Percentiles rank a stretch among this genome's conserved stretches.
phyloP scores from a whole-genome alignment of 2,888 invertebrate genomes.

The Leptopterna dolabrata region DNA sequence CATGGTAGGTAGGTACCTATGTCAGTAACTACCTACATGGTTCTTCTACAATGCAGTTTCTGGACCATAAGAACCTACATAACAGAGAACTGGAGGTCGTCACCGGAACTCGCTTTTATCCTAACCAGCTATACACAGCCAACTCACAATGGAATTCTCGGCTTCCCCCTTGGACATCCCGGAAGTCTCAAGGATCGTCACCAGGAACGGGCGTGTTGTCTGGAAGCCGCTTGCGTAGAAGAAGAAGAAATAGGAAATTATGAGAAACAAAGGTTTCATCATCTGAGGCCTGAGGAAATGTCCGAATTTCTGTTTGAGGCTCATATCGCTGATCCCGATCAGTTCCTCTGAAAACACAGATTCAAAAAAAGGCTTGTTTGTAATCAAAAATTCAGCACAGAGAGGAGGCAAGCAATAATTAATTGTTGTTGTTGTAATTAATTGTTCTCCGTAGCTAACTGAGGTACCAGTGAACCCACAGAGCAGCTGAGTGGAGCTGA shows the following conservation, averaged over 20 bases:
- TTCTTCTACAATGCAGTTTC: no score
- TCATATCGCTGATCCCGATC: constrained; percentile 35
- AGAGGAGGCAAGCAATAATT: no score
- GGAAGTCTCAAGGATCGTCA: constrained; percentile 69
- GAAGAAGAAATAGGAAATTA: constrained; percentile 71
- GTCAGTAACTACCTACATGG: no score
- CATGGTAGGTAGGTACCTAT: no score
- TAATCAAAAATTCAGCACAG: neutral
- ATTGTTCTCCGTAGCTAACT: no score
- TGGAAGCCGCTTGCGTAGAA: constrained; percentile 68
- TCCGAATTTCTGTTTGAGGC: constrained; percentile 17
- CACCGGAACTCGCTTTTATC: no score
- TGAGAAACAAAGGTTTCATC: constrained; percentile 69
- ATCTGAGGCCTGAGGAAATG: constrained; percentile 69
- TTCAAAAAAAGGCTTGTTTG: neutral
- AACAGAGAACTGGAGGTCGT: no score
- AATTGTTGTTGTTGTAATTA: no score
- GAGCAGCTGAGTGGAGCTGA: no score
- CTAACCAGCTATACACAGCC: no score
- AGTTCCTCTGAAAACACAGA: constrained; percentile 39
- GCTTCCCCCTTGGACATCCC: constrained; percentile 64
- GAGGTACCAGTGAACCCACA: no score
- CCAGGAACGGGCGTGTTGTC: constrained; percentile 67
- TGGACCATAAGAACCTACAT: no score
- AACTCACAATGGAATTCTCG: constrained; percentile 69